Conservation (phyloP, 2,888 invertebrate species). For the Catocala fraxini region DNA sequence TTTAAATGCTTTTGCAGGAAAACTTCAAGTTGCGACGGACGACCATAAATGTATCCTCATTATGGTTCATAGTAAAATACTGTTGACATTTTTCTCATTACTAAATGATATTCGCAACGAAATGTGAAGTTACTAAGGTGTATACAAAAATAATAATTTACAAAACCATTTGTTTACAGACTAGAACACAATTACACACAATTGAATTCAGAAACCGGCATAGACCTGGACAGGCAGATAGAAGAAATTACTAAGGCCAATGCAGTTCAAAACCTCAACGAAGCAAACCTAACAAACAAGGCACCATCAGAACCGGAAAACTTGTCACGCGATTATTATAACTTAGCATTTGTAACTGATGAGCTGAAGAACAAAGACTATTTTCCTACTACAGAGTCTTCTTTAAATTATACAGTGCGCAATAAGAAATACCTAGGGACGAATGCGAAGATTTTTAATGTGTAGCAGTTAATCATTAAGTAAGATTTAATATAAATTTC, state of each 20-base stretch:
- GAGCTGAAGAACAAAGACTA: constrained; percentile 25
- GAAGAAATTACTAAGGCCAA: constrained; percentile 9
- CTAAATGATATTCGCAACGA: no score
- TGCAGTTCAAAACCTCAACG: constrained; percentile 3
- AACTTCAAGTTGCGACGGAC: no score
- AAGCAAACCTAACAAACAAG: constrained; percentile 16
- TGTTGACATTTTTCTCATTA: no score
- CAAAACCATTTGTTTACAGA: constrained; percentile 39
- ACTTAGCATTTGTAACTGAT: constrained; percentile 54
- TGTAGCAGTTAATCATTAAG: constrained; percentile 21
- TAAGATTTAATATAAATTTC: no score
- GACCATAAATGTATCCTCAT: no score
- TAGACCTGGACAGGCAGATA: constrained; percentile 29
- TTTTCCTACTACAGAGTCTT: constrained; percentile 60
- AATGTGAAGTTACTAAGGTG: no score
- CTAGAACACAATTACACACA: constrained; percentile 49
- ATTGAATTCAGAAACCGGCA: constrained; percentile 35
- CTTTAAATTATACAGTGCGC: constrained; percentile 60
- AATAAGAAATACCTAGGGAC: constrained; percentile 47
- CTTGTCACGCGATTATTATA: constrained; percentile 50
- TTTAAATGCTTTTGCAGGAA: no score
- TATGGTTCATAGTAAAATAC: no score
- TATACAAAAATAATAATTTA: no score
- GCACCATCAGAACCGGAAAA: constrained; percentile 1
- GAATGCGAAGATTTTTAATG: constrained; percentile 22